These are phyloP conservation scores for Cynopterus sphinx DNA, from an alignment of 2,797 vertebrate species.

Conservation along the genomic window DNA sequence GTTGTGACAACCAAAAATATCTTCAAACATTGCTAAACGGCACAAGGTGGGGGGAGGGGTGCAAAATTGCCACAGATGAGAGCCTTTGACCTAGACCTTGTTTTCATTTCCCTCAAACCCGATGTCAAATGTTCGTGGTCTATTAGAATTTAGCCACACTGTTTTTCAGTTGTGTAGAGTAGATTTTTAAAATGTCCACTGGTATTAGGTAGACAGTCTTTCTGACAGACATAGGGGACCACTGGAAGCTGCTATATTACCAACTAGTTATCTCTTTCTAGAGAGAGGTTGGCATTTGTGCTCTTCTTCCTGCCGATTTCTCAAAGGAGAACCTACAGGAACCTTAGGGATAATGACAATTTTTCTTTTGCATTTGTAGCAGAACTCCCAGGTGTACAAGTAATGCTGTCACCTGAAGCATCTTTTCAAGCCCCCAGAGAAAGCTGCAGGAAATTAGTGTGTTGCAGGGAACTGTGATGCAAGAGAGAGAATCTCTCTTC, in stretches of 20 bases:
- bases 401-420: conserved; percentile 52
- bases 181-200: background rate
- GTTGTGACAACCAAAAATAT: background rate
- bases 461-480: conserved; percentile 49
- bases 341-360: background rate
- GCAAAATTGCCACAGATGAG: background rate
- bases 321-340: conserved; percentile 36
- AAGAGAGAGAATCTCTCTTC: background rate
- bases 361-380: conserved; percentile 27
- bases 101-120: background rate
- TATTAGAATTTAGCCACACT: background rate
- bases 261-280: background rate
- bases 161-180: background rate
- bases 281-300: background rate
- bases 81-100: background rate
- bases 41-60: rapidly evolving
- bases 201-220: background rate
- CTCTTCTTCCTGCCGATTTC: background rate
- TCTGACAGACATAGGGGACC: background rate
- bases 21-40: background rate
- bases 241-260: background rate
- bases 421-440: conserved; percentile 33
- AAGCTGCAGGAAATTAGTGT: conserved; percentile 68
- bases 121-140: background rate
- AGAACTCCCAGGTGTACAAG: conserved; percentile 52